These are phyloP conservation scores for Poeciliopsis retropinna DNA, from an alignment of 2,113 vertebrate genomes.

Conservation along the genomic window DNA sequence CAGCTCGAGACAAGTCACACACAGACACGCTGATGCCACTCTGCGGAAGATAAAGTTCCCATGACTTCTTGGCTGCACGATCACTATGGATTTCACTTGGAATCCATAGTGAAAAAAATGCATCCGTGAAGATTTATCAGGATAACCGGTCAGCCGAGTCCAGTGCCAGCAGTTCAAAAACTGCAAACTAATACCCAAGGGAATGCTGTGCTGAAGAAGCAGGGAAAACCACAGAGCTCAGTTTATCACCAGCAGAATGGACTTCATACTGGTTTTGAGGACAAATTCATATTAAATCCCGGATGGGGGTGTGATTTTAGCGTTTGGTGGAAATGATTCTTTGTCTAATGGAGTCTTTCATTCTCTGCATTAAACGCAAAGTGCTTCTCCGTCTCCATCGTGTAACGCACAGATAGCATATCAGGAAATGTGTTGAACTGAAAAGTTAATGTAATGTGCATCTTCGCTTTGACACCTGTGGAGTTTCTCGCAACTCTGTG, in stretches of 20 bases:
- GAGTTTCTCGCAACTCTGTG: too few relatives aligned
- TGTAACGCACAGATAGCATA: too few relatives aligned
- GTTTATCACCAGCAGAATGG: background rate
- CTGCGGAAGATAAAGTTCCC: slow-evolving; percentile 49
- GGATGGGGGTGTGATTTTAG: too few relatives aligned
- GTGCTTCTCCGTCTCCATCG: too few relatives aligned
- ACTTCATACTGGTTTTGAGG: background rate
- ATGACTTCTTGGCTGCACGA: slow-evolving; percentile 40
- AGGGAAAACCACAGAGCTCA: background rate
- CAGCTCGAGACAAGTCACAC: slow-evolving; percentile 13
- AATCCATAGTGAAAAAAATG: background rate
- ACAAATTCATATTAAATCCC: background rate
- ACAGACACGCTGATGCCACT: slow-evolving; percentile 15
- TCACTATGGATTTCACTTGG: slow-evolving; percentile 1
- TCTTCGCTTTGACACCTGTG: too few relatives aligned
- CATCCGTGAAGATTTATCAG: background rate
- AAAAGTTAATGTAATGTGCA: too few relatives aligned
- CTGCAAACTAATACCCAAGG: background rate
- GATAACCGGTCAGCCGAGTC: background rate
- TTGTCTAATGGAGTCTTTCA: too few relatives aligned
- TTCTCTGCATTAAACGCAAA: too few relatives aligned
- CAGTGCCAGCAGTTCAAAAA: background rate
- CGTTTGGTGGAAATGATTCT: too few relatives aligned
- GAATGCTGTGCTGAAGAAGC: background rate
- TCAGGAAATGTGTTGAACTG: too few relatives aligned